These are phyloP conservation scores for Drosophila acutilabella DNA, from an alignment of 2,888 invertebrate genomes.

Conservation along the genomic window DNA sequence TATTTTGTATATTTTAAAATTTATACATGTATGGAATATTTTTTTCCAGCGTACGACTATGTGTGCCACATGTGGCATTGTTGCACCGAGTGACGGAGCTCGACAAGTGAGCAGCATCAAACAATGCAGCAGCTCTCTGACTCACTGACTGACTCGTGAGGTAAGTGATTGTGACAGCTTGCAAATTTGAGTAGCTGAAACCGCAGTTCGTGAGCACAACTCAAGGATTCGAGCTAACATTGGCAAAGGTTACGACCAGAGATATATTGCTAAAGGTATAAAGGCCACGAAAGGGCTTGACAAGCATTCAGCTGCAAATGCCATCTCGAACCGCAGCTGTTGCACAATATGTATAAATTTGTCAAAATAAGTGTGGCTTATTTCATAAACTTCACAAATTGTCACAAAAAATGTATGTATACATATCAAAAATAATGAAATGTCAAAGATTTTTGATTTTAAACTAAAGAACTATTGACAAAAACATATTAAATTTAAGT, in stretches of 20 bases:
- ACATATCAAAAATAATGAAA: background rate
- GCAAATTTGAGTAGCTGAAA: slow-evolving; percentile 42
- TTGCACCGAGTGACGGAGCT: background rate
- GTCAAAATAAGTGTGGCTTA: background rate
- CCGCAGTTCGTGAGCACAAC: slow-evolving; percentile 24
- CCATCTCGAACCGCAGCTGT: background rate
- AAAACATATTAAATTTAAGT: no score
- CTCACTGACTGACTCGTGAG: slow-evolving; percentile 37
- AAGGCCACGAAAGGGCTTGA: slow-evolving; percentile 1
- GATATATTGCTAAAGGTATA: background rate
- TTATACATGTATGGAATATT: background rate
- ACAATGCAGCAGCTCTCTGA: slow-evolving; percentile 9
- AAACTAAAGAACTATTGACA: no score
- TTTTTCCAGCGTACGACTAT: background rate
- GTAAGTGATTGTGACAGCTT: slow-evolving; percentile 46
- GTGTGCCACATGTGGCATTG: slow-evolving; percentile 19
- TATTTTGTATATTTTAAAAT: background rate
- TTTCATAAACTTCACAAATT: no score
- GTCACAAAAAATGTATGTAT: background rate
- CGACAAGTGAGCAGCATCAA: slow-evolving; percentile 23
- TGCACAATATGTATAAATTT: background rate
- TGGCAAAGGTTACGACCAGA: slow-evolving; percentile 6
- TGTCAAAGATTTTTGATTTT: no score
- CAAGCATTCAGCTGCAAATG: slow-evolving; percentile 11
- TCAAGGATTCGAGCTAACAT: slow-evolving; percentile 15